A percentile compares a stretch with the other conserved stretches of the same genome.
These are phyloP conservation scores for Smutsia gigantea DNA, from an alignment of 2,797 vertebrate genomes.

Conservation along the genomic window DNA sequence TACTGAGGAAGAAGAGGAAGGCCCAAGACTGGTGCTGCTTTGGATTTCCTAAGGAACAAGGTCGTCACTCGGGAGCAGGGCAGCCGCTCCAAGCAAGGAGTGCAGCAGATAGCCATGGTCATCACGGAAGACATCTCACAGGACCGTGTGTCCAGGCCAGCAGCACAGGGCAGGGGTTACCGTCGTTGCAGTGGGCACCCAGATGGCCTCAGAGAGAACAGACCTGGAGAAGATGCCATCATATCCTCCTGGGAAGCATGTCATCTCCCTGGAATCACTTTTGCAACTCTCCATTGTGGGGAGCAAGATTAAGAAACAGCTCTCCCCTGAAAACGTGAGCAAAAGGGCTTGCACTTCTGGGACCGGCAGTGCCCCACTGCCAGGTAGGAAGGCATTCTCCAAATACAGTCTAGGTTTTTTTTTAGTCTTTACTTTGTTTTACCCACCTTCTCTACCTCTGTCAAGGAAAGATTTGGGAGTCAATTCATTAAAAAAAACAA, in stretches of 20 bases:
- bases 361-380: constrained; percentile 71
- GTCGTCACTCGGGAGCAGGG: constrained; percentile 85
- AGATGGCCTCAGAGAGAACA: constrained; percentile 68
- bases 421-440: background rate
- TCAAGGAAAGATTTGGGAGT: background rate
- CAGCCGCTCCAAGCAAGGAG: constrained; percentile 83
- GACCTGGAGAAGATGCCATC: constrained; percentile 88
- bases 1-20: constrained; percentile 86
- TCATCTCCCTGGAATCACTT: constrained; percentile 86
- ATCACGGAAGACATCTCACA: constrained; percentile 88
- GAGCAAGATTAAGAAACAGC: constrained; percentile 84
- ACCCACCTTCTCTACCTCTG: background rate
- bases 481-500: constrained; percentile 47
- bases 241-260: constrained; percentile 86
- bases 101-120: constrained; percentile 90
- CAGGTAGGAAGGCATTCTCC: constrained; percentile 84
- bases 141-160: constrained; percentile 83
- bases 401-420: background rate
- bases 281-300: constrained; percentile 84
- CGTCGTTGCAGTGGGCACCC: constrained; percentile 88
- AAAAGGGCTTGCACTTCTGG: constrained; percentile 48
- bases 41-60: constrained; percentile 84
- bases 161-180: constrained; percentile 86
- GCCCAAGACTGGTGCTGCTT: constrained; percentile 85
- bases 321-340: constrained; percentile 86